Conservation (phyloP, 2,797 vertebrate species). For the Pangasius krempfi region DNA sequence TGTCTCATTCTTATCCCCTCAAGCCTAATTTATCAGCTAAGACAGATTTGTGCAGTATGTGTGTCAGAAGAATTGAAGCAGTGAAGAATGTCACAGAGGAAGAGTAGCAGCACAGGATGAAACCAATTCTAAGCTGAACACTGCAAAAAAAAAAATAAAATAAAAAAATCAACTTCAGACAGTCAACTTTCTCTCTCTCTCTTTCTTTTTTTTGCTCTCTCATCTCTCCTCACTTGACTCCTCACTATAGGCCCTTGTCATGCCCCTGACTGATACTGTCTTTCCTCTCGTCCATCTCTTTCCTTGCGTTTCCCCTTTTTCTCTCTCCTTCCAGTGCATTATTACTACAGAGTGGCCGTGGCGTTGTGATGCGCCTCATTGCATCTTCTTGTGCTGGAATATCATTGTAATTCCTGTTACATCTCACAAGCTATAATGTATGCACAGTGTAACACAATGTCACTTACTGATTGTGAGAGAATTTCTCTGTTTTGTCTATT, state of each 20-base stretch:
- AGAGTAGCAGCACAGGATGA: slow-evolving; percentile 58
- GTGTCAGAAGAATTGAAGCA: slow-evolving; percentile 45
- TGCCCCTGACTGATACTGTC: slow-evolving; percentile 62
- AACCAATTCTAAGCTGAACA: slow-evolving; percentile 70
- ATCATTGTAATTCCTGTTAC: not conserved
- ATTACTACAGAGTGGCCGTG: not conserved
- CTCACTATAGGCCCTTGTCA: not conserved
- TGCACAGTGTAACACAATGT: not conserved
- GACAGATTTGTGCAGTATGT: slow-evolving; percentile 45
- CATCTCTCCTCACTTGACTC: slow-evolving; percentile 58
- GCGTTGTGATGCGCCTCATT: slow-evolving; percentile 1
- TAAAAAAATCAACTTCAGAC: slow-evolving; percentile 27
- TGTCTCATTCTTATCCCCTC: slow-evolving; percentile 28
- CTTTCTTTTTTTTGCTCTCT: slow-evolving; percentile 19
- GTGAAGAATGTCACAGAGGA: slow-evolving; percentile 37
- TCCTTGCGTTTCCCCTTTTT: slow-evolving; percentile 51
- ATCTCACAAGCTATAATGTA: not conserved
- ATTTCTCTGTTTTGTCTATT: not conserved
- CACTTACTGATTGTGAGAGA: not conserved
- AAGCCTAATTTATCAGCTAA: slow-evolving; percentile 48
- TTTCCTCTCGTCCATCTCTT: slow-evolving; percentile 60
- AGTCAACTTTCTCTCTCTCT: slow-evolving; percentile 36
- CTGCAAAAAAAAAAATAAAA: slow-evolving; percentile 66
- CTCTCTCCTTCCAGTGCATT: slow-evolving; percentile 14
- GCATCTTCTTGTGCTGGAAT: slow-evolving; percentile 15